Conservation (phyloP, 2,888 invertebrate species). For the Drosophila infuscata region DNA sequence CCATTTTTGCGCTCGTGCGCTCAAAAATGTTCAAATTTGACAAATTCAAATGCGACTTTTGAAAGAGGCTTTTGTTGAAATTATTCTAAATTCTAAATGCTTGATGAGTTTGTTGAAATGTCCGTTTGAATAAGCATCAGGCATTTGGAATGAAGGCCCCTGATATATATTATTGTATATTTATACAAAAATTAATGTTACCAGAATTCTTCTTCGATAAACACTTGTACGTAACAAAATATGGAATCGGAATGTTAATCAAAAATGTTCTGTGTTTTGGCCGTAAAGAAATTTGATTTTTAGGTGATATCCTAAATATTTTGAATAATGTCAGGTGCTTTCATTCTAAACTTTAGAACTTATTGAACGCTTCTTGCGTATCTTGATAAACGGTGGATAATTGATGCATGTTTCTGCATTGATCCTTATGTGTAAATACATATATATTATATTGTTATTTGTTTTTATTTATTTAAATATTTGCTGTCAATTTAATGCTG, state of each 20-base stretch:
- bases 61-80: conserved; percentile 5
- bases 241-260: background rate
- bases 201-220: background rate
- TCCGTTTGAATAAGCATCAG: conserved; percentile 25
- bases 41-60: conserved; percentile 26
- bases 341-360: conserved; percentile 40
- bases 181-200: background rate
- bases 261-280: background rate
- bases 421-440: conserved; percentile 33
- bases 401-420: conserved; percentile 35
- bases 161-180: conserved; percentile 14
- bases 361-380: conserved; percentile 24
- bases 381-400: conserved; percentile 41
- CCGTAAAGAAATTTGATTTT: background rate
- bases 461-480: conserved; percentile 7
- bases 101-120: conserved; percentile 27
- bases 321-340: conserved; percentile 32
- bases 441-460: conserved; percentile 10
- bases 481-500: conserved; percentile 39
- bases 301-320: conserved; percentile 10
- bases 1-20: conserved; percentile 45
- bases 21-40: conserved; percentile 44
- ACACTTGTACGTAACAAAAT: conserved; percentile 1
- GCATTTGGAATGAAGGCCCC: conserved; percentile 30
- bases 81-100: conserved; percentile 14